A percentile compares a stretch with the other conserved stretches of the same genome.
These are phyloP conservation scores for Dendrocincla fuliginosa DNA, from an alignment of 2,797 vertebrate genomes.

Conservation along the genomic window DNA sequence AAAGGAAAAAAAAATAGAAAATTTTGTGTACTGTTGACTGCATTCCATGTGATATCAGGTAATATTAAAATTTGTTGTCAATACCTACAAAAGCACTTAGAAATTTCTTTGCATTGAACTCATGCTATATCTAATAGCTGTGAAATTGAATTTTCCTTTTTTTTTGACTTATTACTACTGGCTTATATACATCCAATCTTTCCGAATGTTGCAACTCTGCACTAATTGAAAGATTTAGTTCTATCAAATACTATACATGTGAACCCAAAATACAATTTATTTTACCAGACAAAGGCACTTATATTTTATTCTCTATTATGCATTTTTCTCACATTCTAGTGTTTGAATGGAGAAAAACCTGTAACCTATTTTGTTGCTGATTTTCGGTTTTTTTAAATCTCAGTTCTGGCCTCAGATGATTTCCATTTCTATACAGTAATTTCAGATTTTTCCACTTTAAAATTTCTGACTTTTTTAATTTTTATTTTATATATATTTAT, in stretches of 20 bases:
- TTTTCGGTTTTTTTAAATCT: too few relatives aligned
- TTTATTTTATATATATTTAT: neutral
- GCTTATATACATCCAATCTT: neutral
- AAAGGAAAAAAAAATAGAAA: neutral
- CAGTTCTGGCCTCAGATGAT: too few relatives aligned
- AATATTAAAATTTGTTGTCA: neutral
- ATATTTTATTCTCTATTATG: neutral
- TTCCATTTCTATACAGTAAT: too few relatives aligned
- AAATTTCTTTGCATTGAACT: neutral
- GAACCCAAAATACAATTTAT: slow-evolving; percentile 12
- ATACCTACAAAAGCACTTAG: neutral
- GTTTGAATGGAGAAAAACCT: neutral
- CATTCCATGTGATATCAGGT: neutral
- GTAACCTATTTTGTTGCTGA: neutral
- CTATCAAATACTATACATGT: neutral
- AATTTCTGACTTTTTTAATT: neutral
- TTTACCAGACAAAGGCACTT: neutral
- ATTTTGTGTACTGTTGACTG: neutral
- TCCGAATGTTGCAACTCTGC: neutral
- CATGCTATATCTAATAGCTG: neutral
- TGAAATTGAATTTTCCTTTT: neutral
- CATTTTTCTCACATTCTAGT: neutral
- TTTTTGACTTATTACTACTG: neutral
- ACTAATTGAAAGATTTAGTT: neutral
- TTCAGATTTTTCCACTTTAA: too few relatives aligned